Percentiles rank a stretch among this genome's conserved stretches.
Conservation (phyloP, 1,140 invertebrate genomes). For the Druon quercuslanigerum region DNA sequence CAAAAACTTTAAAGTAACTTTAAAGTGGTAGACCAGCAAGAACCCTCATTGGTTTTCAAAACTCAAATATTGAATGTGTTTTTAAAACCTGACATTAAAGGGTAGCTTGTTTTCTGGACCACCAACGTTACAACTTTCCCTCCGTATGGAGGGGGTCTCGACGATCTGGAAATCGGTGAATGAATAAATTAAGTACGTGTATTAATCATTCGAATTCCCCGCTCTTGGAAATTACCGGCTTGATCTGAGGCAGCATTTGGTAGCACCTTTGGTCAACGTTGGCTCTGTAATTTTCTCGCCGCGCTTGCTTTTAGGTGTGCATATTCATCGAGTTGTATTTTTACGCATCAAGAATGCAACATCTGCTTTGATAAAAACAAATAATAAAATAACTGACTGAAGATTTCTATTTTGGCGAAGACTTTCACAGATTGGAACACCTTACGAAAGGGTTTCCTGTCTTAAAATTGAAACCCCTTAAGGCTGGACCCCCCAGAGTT, state of each 20-base stretch:
- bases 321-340: slow-evolving; percentile 14
- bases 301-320: slow-evolving; percentile 18
- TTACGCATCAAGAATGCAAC: neutral
- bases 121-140: slow-evolving; percentile 20
- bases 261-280: slow-evolving; percentile 16
- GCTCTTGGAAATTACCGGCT: slow-evolving; percentile 19
- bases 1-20: neutral
- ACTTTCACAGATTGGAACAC: no score
- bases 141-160: neutral
- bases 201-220: slow-evolving; percentile 20
- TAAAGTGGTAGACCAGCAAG: no score
- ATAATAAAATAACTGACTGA: neutral
- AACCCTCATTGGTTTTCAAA: neutral
- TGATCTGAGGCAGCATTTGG: neutral
- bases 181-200: slow-evolving; percentile 27
- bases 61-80: neutral
- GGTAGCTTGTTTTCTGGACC: neutral
- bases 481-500: no score
- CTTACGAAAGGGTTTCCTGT: no score
- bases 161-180: slow-evolving; percentile 13
- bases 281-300: slow-evolving; percentile 26
- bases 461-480: no score
- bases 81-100: neutral
- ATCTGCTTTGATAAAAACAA: neutral
- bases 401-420: neutral